Evolutionary conservation across 2,888 invertebrate genomes (phyloP), one percentile per base, ranked within the genome.

Genomic region (Netelia inedita): DNA sequence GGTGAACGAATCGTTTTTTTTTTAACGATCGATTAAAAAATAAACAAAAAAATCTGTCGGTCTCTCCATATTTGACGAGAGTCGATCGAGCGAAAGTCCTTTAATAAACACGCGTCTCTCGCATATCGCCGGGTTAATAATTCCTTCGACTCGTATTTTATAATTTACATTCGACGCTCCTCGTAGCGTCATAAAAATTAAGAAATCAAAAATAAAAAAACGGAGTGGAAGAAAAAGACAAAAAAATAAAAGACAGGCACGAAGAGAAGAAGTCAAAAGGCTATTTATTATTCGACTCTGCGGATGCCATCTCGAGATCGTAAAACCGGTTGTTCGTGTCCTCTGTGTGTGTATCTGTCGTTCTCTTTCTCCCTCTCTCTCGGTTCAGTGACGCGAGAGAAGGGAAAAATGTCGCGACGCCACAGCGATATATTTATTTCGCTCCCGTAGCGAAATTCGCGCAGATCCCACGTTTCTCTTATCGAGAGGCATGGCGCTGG

Each of bases 371-470:
- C 76, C 66, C 57, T 50, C 55, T 78, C 69, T 14, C 71, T 76
- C 72, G 28, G 28, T 28, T 83, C 74, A 53, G 46, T 23, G 55
- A 68, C 55, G 19, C 79, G n/a, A 53, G 55, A 53, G 28, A 28
- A 28, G 28, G 28, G 55, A 75, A 79, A 82, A 83, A 78, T 61
- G 57, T 76, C 55, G 63, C 63, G 82, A 59, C 82, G 63, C 75
- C 69, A 53, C 68, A 35, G 41, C 61, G 69, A 75, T 85, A 79
- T 85, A 85, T 85, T 85, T 81, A 79, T 81, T 85, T 85, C 74
- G 81, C 81, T 74, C 74, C 69, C 19, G 73, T 81, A 65, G 73
- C 78, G 75, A 87, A 86, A 86, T 83, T 85, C 79, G 82, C 75
- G 71, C 69, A 41, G 71, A 79, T 73, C 61, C 76, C 74, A 69